These are phyloP conservation scores for Python bivittatus DNA, from an alignment of 2,113 vertebrate genomes.

Conservation along the genomic window DNA sequence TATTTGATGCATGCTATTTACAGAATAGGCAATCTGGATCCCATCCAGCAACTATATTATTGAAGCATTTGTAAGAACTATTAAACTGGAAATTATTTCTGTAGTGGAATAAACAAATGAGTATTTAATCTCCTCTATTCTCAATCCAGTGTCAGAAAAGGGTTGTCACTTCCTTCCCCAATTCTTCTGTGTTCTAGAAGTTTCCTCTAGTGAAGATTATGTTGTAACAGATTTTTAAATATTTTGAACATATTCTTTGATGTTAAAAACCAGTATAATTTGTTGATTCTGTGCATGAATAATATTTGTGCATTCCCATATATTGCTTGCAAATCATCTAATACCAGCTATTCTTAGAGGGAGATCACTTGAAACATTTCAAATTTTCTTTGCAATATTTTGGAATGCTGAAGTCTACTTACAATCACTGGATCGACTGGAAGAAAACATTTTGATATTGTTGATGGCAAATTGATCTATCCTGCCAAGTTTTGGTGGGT, in stretches of 20 bases:
- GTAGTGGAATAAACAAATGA: background rate
- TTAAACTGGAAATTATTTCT: background rate
- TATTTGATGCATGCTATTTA: background rate
- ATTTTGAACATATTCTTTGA: background rate
- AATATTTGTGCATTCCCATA: background rate
- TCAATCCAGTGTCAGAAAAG: background rate
- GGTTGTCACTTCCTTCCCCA: background rate
- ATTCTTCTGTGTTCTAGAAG: background rate
- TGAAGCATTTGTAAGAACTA: background rate
- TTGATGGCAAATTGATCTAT: slow-evolving; percentile 20
- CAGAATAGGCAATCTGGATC: background rate
- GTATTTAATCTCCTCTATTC: background rate
- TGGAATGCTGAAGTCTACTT: background rate
- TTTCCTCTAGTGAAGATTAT: background rate
- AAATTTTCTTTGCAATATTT: background rate
- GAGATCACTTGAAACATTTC: background rate
- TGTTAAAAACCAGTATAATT: background rate
- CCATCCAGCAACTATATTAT: background rate
- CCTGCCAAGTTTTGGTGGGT: slow-evolving; percentile 42
- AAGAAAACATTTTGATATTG: background rate
- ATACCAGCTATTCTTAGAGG: background rate
- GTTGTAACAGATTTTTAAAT: background rate
- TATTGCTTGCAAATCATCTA: background rate
- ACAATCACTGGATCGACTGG: background rate
- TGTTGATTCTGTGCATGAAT: background rate